Percentiles rank a stretch among this genome's conserved stretches.
phyloP scores from a whole-genome alignment of 2,888 invertebrate genomes.

The Serripes groenlandicus region DNA sequence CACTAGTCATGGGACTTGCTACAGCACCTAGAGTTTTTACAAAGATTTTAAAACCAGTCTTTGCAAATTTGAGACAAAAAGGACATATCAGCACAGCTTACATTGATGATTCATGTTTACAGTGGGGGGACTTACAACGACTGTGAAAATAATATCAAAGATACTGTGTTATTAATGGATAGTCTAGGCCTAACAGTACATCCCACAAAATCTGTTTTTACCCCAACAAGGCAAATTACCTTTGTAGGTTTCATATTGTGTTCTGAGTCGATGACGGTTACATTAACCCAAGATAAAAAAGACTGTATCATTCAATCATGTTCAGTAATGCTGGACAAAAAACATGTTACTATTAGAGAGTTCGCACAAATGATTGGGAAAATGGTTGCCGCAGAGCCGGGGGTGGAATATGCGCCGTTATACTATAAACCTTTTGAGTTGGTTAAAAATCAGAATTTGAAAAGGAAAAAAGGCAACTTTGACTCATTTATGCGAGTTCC shows the following conservation, averaged over 20 bases:
- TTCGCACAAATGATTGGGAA: conserved; percentile 55
- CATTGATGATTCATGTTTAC: conserved; percentile 53
- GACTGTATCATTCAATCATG: conserved; percentile 26
- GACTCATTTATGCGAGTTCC: conserved; percentile 16
- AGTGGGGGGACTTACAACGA: conserved; percentile 25
- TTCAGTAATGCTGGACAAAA: conserved; percentile 9
- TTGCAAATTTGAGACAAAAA: conserved; percentile 24
- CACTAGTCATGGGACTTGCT: not conserved
- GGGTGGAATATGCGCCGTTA: too few species aligned
- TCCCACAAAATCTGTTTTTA: conserved; percentile 55
- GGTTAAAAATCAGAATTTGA: conserved; percentile 45
- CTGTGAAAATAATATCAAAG: conserved; percentile 33
- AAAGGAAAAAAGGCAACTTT: conserved; percentile 26
- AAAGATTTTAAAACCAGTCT: conserved; percentile 45
- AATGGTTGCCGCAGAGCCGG: conserved; percentile 56
- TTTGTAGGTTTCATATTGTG: conserved; percentile 63
- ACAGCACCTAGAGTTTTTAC: conserved; percentile 32
- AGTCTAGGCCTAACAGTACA: too few species aligned
- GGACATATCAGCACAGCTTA: conserved; percentile 47
- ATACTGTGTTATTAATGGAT: conserved; percentile 41
- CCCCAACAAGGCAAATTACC: conserved; percentile 47
- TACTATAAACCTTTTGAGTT: conserved; percentile 58
- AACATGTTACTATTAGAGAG: conserved; percentile 38
- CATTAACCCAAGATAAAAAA: conserved; percentile 29
- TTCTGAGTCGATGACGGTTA: conserved; percentile 48